A percentile compares a stretch with the other conserved stretches of the same genome.
Evolutionary conservation across 2,888 invertebrate genomes (phyloP).

Genomic region (Lasioglossum malachurum): DNA sequence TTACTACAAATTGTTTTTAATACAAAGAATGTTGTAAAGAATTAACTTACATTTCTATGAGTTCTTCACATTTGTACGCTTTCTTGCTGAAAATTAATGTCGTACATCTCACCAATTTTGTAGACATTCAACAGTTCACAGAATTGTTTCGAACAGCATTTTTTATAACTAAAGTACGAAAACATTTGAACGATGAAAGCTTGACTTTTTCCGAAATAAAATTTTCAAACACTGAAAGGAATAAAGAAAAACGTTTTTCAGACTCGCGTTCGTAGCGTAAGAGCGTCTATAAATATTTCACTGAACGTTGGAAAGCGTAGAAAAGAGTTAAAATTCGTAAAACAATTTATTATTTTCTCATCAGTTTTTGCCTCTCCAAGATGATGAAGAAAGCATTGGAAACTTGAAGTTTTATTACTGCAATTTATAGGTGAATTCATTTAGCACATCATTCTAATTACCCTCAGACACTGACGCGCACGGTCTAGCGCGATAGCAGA

Average conservation of each 20-base stretch:
- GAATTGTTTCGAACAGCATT: neutral
- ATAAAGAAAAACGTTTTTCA: neutral
- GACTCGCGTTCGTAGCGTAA: neutral
- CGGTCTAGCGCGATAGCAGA: neutral
- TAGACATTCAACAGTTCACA: neutral
- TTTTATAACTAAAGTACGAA: neutral
- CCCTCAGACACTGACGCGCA: conserved; percentile 6
- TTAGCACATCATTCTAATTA: conserved; percentile 10
- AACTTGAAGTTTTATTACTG: neutral
- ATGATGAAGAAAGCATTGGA: neutral
- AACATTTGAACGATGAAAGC: neutral
- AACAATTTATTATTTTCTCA: neutral
- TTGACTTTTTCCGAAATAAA: neutral
- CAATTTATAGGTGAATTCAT: neutral
- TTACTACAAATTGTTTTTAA: too few relatives aligned
- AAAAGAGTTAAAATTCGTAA: neutral
- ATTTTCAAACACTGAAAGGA: neutral
- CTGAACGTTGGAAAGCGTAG: neutral
- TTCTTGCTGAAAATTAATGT: too few relatives aligned
- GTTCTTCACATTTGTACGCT: too few relatives aligned
- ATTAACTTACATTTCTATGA: too few relatives aligned
- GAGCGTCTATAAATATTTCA: neutral
- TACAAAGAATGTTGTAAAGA: too few relatives aligned
- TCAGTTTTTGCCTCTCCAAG: neutral
- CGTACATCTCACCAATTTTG: neutral